Base-by-base conservation (phyloP, 2,888 invertebrate genomes). In the Tryphoninae sp. region DNA sequence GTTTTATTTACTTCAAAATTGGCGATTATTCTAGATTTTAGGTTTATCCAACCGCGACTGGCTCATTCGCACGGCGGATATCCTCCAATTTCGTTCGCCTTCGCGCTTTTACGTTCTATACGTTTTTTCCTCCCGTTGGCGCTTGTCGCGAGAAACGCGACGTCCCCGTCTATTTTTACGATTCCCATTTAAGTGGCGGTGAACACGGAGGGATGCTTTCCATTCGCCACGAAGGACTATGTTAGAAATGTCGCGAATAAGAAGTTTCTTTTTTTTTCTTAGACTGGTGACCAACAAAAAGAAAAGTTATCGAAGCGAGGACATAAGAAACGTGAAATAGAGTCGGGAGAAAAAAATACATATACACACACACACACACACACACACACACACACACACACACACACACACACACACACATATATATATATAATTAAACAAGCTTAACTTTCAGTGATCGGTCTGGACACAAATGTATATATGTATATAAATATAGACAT, bases 41-140 rank as follows among this genome's bases (percentile, higher is more conserved):
- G 8, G 53, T 53, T 53, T 53, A 8, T 1, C 3, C n/a, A 1
- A 49, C 13, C 26, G 4, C 4, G 45, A 45, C 8, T 45, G 45
- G 45, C 45, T 2, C 8, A 45, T 6, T 6, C 45, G 2, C 11
- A 45, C 11, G 45, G 3, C 45, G 13, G 11, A 13, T 13, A 13
- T 13, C 45, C 13, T 45, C 13, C 13, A 45, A 45, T 55, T 16
- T 55, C 19, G 11, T 53, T 53, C 53, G 55, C 8, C 2, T 49
- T 76, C 51, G n/a, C 74, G 76, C 71, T 73, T 81, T 78, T 78
- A 79, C 68, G 73, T 65, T 42, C 22, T 13, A 45, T 64, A 11
- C 74, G 13, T 19, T 45, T 58, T 40, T 45, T 33, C 9, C 33
- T 42, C 42, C 11, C 33, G 33, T 33, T 19, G 59, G 40, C 42